Evolutionary conservation across 2,888 invertebrate genomes (phyloP), one percentile per base, ranked within the genome.

Genomic region (Anarsia innoxiella): DNA sequence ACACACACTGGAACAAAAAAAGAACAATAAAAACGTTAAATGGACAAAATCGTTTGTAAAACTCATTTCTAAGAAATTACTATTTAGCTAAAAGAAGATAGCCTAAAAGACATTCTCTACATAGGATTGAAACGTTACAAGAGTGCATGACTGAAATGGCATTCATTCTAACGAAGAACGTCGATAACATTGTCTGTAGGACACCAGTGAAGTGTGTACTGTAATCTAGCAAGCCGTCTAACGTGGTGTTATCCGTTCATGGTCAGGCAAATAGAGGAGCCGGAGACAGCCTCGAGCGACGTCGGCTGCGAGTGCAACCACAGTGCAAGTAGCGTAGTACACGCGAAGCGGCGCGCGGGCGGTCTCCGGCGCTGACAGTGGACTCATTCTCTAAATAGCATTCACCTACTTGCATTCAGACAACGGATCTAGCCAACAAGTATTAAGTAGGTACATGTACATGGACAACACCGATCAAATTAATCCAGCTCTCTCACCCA

Each of bases 1-100:
- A 94, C 93, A 87, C 93, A 93, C 82, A 95, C 94, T 91, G 92
- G 74, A 89, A 91, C 90, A 90, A 85, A 70, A 73, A 74, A 68
- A 66, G 57, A 59, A 46, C n/a, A 36, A 23, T 12, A 34, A 40
- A 40, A 35, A 42, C 37, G 33, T 36, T 40, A 42, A 36, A 31
- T 38, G 29, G 39, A 34, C 28, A 12, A 38, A 34, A 28, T 10
- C 19, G 31, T 30, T 31, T 29, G n/a, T 2, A 10, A 16, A n/a
- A n/a, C n/a, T n/a, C n/a, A n/a, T 37, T 14, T 51, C 57, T 62
- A 67, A n/a, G n/a, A n/a, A n/a, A 46, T 23, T 41, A 44, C 72
- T 75, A n/a, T n/a, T n/a, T n/a, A 78, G 62, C 52, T 73, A 65
- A 72, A 58, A 65, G 45, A 71, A 66, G 54, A 70, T 65, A 71